Base-by-base conservation (phyloP, 2,113 vertebrate species). In the Platysteira castanea region DNA sequence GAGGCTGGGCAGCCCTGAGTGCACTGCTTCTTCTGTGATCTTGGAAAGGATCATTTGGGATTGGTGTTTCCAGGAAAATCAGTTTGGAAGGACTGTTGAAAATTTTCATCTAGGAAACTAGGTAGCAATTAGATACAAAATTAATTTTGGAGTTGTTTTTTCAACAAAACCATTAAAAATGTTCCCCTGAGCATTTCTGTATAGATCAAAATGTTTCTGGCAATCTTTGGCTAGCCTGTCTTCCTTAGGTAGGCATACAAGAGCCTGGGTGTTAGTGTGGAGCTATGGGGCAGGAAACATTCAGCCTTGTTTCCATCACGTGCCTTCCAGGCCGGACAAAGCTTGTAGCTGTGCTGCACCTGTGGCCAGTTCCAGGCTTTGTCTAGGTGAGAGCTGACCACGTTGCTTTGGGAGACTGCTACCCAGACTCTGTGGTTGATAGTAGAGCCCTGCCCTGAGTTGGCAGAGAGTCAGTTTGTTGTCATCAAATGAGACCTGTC, bases 401-500 rank as follows among this genome's bases (percentile, higher is more conserved):
- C 0, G 1, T 39, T 54, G 31, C 44, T 53, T 15, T 26, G 21
- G 39, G 28, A 69, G 27, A n/a, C 17, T 74, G 65, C 69, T 57
- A 42, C 42, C 21, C 37, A 77, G 10, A 53, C 23, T 13, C 31
- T 74, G 23, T 13, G 20, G 8, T 15, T 61, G 9, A n/a, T 26
- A 5, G 1, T 13, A 59, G 28, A 52, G 5, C 27, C 3, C 6
- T 31, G 42, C 10, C 42, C 18, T 0, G 0, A 77, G 44, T 5
- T 63, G 59, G 31, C 53, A 39, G 41, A 37, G 23, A n/a, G n/a
- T 35, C 27, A 22, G 23, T 74, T 53, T 68, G 28, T 42, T 73
- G 39, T n/a, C 46, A 59, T 26, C 16, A 59, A 30, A 74, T 2
- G 19, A 67, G 90, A 59, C n/a, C 3, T 22, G 14, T 53, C 56